phyloP scores from a whole-genome alignment of 2,888 invertebrate genomes.

The Calameuta idolon region DNA sequence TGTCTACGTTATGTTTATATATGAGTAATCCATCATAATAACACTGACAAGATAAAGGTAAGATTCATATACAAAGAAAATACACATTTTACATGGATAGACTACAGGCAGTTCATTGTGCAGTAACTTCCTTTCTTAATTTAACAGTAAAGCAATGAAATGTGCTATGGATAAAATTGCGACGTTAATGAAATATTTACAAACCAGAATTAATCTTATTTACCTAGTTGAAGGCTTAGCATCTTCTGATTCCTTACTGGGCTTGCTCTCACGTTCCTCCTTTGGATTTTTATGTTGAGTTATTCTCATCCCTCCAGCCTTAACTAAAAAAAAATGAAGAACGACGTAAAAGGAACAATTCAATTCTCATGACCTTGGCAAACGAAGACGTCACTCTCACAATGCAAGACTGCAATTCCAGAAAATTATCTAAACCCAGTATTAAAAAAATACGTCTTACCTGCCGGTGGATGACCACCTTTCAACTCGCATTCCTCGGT shows the following conservation, averaged over 20 bases:
- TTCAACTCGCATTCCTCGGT: slow-evolving; percentile 80
- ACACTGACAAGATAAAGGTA: not conserved
- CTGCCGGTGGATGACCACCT: slow-evolving; percentile 92
- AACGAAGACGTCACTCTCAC: not conserved
- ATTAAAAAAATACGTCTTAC: slow-evolving; percentile 65
- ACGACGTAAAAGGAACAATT: slow-evolving; percentile 24
- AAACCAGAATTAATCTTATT: slow-evolving; percentile 4
- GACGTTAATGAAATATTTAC: too few relatives aligned
- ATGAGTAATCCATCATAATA: not conserved
- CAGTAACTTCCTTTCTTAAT: not conserved
- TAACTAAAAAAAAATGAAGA: slow-evolving; percentile 72
- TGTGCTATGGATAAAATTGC: not conserved
- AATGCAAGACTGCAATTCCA: not conserved
- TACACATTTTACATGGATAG: not conserved
- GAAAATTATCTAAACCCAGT: not conserved
- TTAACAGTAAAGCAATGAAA: not conserved
- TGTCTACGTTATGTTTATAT: not conserved
- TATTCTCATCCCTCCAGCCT: slow-evolving; percentile 93
- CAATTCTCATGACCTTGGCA: slow-evolving; percentile 22
- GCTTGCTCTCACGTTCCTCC: slow-evolving; percentile 73
- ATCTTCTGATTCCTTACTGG: slow-evolving; percentile 56
- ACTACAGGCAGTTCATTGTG: not conserved
- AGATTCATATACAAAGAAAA: not conserved
- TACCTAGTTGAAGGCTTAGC: slow-evolving; percentile 75
- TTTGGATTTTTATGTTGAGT: slow-evolving; percentile 86